phyloP scores from a whole-genome alignment of 2,888 invertebrate genomes.

The Adineta ricciae region DNA sequence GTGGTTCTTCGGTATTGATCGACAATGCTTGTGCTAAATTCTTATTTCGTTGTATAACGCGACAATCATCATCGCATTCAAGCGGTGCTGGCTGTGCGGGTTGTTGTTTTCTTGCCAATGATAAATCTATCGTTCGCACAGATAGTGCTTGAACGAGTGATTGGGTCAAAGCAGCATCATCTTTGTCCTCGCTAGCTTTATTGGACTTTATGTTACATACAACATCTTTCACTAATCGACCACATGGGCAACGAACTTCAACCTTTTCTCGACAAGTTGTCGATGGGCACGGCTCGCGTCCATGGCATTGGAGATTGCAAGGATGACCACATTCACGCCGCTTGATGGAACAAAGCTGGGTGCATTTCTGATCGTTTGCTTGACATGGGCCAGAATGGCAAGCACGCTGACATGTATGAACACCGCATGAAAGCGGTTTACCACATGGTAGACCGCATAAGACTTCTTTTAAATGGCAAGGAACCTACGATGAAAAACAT shows the following conservation, averaged over 20 bases:
- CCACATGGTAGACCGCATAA: slow-evolving; percentile 30
- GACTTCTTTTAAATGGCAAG: slow-evolving; percentile 32
- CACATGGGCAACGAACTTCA: slow-evolving; percentile 29
- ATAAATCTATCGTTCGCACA: slow-evolving; percentile 23
- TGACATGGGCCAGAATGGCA: slow-evolving; percentile 29
- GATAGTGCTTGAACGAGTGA: slow-evolving; percentile 29
- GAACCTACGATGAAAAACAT: neutral
- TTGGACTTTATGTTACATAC: slow-evolving; percentile 22
- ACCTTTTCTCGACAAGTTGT: slow-evolving; percentile 22
- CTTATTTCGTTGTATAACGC: slow-evolving; percentile 27
- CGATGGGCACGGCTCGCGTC: slow-evolving; percentile 15
- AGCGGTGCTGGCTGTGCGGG: neutral
- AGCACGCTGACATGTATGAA: slow-evolving; percentile 22
- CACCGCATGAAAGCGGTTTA: slow-evolving; percentile 22
- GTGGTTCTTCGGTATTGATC: neutral
- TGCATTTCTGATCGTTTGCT: slow-evolving; percentile 18
- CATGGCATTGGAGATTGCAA: slow-evolving; percentile 28
- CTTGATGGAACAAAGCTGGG: slow-evolving; percentile 13
- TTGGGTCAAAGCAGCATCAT: slow-evolving; percentile 23
- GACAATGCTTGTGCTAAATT: slow-evolving; percentile 24
- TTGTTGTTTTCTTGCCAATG: slow-evolving; percentile 20
- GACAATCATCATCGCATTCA: slow-evolving; percentile 33
- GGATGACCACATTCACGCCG: slow-evolving; percentile 28
- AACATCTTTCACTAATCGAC: slow-evolving; percentile 25
- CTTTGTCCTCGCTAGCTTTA: neutral